Base-by-base conservation (phyloP, 2,797 vertebrate species). In the Oceanodroma leucorhoa region DNA sequence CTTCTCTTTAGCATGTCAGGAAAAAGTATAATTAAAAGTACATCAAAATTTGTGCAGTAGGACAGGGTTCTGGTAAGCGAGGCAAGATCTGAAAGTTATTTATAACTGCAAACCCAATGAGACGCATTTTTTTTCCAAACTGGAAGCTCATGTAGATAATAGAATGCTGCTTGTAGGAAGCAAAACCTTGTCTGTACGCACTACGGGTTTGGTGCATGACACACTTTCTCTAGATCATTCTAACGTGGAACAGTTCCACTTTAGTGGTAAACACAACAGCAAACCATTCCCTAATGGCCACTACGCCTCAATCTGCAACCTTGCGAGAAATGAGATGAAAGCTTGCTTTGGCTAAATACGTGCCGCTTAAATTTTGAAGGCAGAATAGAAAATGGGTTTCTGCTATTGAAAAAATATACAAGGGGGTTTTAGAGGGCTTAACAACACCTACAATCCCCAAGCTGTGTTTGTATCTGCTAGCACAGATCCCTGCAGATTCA, bases 221-320 rank as follows among this genome's bases (percentile, higher is more conserved):
- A 93, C 83, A 58, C 87, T 86, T 75, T 87, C 82, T 83, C 61
- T 1, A 14, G 38, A 67, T 65, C 29, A 1, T 12, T 22, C 8
- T 93, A 65, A 94, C 26, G 92, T 82, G 94, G 90, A 95, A 90
- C 82, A 94, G 82, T 17, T 83, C 76, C 65, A 34, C 55, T 91
- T 53, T 32, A 54, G 40, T 14, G 46, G 82, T 71, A 91, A 93
- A 87, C 51, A 86, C 85, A 89, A 45, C 66, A 73, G 67, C 43
- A 77, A 91, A 50, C 78, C 67, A 36, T 70, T 93, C 84, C 93
- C 94, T 83, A 40, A 85, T 64, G 81, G 91, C 64, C 57, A 6
- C 80, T 83, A 32, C 1, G 0, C 58, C 70, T 90, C 77, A 30
- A 34, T 43, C 86, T 65, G 40, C 90, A 93, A 20, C 36, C 51